These are phyloP conservation scores for Melanostoma scalare DNA, from an alignment of 2,888 invertebrate species.

Conservation along the genomic window DNA sequence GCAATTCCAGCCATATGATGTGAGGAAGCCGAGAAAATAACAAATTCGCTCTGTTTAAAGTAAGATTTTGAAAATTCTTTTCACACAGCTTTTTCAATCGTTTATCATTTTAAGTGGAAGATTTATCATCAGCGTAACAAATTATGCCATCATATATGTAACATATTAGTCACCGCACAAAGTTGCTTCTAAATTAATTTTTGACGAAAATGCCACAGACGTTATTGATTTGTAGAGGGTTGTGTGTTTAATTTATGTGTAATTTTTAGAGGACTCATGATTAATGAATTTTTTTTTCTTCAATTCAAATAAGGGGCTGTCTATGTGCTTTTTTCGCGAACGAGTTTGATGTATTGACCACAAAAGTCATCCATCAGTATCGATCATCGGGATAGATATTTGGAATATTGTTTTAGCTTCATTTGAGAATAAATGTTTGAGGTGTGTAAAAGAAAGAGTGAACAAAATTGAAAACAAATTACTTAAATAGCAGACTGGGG, in stretches of 20 bases:
- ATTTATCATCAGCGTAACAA: slow-evolving; percentile 39
- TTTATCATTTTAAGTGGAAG: slow-evolving; percentile 40
- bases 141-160: slow-evolving; percentile 29
- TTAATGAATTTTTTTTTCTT: slow-evolving; percentile 25
- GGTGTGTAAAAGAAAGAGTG: no score
- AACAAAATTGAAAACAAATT: no score
- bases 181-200: slow-evolving; percentile 2
- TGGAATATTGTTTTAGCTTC: slow-evolving; percentile 19
- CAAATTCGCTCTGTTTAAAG: slow-evolving; percentile 7
- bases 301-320: slow-evolving; percentile 17
- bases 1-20: slow-evolving; percentile 4
- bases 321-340: slow-evolving; percentile 17
- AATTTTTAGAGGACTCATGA: slow-evolving; percentile 23
- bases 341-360: slow-evolving; percentile 46
- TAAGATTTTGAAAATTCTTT: neutral
- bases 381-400: slow-evolving; percentile 38
- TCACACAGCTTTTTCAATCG: slow-evolving; percentile 5
- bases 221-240: slow-evolving; percentile 17
- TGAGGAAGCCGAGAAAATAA: slow-evolving; percentile 2
- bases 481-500: no score
- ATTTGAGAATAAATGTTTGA: neutral
- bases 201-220: slow-evolving; percentile 2
- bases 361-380: slow-evolving; percentile 49
- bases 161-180: slow-evolving; percentile 29
- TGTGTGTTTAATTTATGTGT: slow-evolving; percentile 25